Percentiles rank a stretch among this genome's conserved stretches.
These are phyloP conservation scores for Drosophila bifasciata DNA, from an alignment of 1,140 invertebrate genomes.

Conservation along the genomic window DNA sequence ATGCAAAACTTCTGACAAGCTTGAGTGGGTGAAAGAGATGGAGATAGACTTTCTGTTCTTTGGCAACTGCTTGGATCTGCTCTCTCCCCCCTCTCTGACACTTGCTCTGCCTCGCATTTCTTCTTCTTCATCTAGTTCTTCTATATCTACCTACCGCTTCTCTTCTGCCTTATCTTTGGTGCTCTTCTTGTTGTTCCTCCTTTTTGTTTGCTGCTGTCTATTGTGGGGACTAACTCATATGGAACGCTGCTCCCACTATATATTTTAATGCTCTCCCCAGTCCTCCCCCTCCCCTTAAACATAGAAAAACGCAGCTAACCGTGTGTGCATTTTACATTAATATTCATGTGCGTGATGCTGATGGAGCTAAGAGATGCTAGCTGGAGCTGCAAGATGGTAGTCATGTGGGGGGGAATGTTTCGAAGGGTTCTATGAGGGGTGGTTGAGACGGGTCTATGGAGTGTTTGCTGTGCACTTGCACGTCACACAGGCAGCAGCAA, in stretches of 20 bases:
- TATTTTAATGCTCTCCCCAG: slow-evolving; percentile 60
- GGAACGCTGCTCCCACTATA: slow-evolving; percentile 76
- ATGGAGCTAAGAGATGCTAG: slow-evolving; percentile 12
- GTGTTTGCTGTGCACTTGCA: slow-evolving; percentile 77
- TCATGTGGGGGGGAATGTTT: neutral
- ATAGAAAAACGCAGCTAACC: slow-evolving; percentile 80
- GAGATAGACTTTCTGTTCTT: slow-evolving; percentile 13
- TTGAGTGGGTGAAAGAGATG: slow-evolving; percentile 19
- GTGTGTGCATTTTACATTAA: slow-evolving; percentile 80
- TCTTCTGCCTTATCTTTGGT: slow-evolving; percentile 3
- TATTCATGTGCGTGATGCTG: slow-evolving; percentile 71
- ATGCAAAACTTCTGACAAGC: slow-evolving; percentile 76
- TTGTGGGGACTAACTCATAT: slow-evolving; percentile 77
- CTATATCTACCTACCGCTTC: slow-evolving; percentile 17
- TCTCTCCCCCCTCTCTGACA: neutral
- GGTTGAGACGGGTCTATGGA: neutral
- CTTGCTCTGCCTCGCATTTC: no score
- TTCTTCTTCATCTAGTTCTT: slow-evolving; percentile 2
- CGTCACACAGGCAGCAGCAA: slow-evolving; percentile 66
- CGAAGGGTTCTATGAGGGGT: no score
- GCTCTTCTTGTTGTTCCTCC: slow-evolving; percentile 1
- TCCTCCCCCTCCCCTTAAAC: no score
- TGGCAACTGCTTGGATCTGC: slow-evolving; percentile 14
- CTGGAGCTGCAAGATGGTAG: neutral
- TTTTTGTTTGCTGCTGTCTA: slow-evolving; percentile 29